phyloP scores from a whole-genome alignment of 2,113 vertebrate species.

The Ovis aries region ARS-UI_Ramb_v3.0 NC_056056.1:114365001-114365500 shows the following conservation, averaged over 20 bases:
- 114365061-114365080: neutral
- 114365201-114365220: neutral
- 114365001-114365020: neutral
- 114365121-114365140: neutral
- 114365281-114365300: neutral
- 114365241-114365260: neutral
- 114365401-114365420: neutral
- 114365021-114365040: neutral
- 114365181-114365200: neutral
- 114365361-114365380: neutral
- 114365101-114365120: neutral
- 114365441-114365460: neutral
- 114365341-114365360: neutral
- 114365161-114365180: neutral
- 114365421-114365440: neutral
- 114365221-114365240: neutral
- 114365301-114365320: neutral
- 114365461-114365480: neutral
- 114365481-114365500: neutral
- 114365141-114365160: neutral
- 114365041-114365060: neutral
- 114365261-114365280: neutral
- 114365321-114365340: neutral
- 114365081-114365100: neutral
- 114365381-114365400: neutral